Evolutionary conservation across 2,888 invertebrate species (phyloP).

Genomic region (Lasioglossum pauxillum): DNA sequence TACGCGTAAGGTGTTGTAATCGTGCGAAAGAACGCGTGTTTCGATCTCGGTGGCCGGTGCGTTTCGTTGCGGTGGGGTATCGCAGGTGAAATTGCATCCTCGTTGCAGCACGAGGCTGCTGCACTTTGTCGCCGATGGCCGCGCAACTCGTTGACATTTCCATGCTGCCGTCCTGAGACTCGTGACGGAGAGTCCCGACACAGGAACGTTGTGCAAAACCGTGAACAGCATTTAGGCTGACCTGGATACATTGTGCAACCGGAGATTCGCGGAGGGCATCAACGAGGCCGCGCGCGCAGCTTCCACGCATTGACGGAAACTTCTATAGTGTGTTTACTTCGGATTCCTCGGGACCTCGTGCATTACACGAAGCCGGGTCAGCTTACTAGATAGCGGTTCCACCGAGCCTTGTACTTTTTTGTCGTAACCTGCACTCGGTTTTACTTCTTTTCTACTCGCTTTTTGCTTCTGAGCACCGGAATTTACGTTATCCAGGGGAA

Average conservation of each 20-base stretch:
- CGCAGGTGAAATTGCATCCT: constrained; percentile 52
- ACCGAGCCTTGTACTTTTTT: neutral
- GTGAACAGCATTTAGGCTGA: constrained; percentile 62
- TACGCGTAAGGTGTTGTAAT: constrained; percentile 34
- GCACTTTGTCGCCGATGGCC: constrained; percentile 39
- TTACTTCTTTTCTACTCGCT: neutral
- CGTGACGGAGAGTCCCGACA: constrained; percentile 68
- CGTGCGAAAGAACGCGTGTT: neutral
- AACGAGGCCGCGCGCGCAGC: constrained; percentile 26
- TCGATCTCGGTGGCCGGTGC: constrained; percentile 3
- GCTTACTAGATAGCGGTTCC: neutral
- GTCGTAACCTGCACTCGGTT: neutral
- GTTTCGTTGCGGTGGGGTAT: constrained; percentile 24
- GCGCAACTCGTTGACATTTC: constrained; percentile 70
- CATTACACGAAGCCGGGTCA: neutral
- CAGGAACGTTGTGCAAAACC: constrained; percentile 64
- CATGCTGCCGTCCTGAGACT: constrained; percentile 51
- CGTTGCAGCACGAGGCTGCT: neutral
- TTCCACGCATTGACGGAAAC: neutral
- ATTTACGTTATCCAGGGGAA: neutral
- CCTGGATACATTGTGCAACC: constrained; percentile 42
- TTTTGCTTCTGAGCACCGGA: neutral
- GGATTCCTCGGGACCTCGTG: neutral
- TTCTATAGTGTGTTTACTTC: neutral
- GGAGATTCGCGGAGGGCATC: constrained; percentile 37